Conservation (phyloP, 2,888 invertebrate species). For the Noctua janthina region DNA sequence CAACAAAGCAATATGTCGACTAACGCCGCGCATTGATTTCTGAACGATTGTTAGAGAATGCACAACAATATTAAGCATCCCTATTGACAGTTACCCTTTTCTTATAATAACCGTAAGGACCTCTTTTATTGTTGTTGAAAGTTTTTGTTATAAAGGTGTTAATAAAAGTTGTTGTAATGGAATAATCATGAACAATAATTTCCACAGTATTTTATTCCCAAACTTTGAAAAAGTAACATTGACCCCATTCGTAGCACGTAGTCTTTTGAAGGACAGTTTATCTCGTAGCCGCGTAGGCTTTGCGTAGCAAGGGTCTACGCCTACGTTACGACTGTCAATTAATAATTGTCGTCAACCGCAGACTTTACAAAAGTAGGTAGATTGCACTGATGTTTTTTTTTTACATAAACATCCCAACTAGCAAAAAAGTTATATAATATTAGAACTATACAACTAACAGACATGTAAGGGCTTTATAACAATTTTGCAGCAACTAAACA, state of each 20-base stretch:
- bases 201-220: background rate
- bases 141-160: constrained; percentile 34
- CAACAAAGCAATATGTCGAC: constrained; percentile 81
- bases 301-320: constrained; percentile 63
- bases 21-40: constrained; percentile 75
- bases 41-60: constrained; percentile 72
- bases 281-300: constrained; percentile 66
- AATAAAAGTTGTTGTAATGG: constrained; percentile 5
- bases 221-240: background rate
- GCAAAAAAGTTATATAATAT: too few species aligned
- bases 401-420: background rate
- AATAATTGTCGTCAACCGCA: background rate
- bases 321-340: background rate
- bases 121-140: constrained; percentile 38
- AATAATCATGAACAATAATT: background rate
- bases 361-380: background rate
- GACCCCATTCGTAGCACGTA: constrained; percentile 13
- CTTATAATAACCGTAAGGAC: constrained; percentile 58
- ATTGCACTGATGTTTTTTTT: background rate
- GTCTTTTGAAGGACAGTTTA: constrained; percentile 56
- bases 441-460: too few species aligned
- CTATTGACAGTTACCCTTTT: constrained; percentile 66
- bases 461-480: too few species aligned
- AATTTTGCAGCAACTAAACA: too few species aligned
- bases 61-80: constrained; percentile 68